Evolutionary conservation across 2,113 vertebrate species (phyloP).

Genomic region (Callorhinus ursinus): DNA sequence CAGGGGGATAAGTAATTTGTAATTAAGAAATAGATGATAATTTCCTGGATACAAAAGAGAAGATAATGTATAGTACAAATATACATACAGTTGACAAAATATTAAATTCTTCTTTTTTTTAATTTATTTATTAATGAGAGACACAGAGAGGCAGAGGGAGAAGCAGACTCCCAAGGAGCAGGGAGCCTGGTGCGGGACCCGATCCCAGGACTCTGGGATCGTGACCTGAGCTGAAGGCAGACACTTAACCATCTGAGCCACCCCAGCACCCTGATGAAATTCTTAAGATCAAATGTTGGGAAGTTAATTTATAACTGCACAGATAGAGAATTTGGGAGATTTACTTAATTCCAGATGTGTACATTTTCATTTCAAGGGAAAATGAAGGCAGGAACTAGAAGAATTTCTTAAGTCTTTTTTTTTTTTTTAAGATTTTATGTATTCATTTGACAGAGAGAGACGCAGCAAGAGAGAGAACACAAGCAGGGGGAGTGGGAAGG

Average conservation of each 20-base stretch:
- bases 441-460: no score
- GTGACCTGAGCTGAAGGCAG: no score
- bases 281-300: background rate
- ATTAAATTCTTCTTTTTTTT: background rate
- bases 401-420: background rate
- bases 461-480: no score
- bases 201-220: no score
- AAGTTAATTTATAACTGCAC: conserved; percentile 40
- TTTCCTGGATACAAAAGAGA: background rate
- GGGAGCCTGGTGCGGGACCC: no score
- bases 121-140: no score
- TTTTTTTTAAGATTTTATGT: no score
- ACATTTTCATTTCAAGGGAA: background rate
- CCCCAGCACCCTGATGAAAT: background rate
- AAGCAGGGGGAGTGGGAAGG: no score
- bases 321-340: background rate
- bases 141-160: no score
- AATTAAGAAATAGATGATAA: background rate
- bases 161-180: no score
- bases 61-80: background rate
- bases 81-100: background rate
- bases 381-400: background rate
- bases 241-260: no score
- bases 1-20: background rate
- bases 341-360: background rate